These are phyloP conservation scores for Heteromurus nitidus DNA, from an alignment of 2,888 invertebrate species.

Conservation along the genomic window DNA sequence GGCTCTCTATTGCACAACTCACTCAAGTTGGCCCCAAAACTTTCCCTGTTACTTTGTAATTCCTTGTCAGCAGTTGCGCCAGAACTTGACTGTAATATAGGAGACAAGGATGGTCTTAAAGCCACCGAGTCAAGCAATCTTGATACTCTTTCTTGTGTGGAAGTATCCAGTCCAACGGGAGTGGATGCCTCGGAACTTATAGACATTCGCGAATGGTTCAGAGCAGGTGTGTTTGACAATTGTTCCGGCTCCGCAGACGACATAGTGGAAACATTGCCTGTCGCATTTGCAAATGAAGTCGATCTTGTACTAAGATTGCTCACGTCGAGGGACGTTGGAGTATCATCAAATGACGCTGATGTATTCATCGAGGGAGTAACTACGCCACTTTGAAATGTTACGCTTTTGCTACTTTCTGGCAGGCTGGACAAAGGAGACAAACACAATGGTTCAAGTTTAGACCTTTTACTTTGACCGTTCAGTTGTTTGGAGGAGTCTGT, in stretches of 20 bases:
- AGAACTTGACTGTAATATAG: background rate
- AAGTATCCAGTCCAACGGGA: constrained; percentile 16
- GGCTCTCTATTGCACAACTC: background rate
- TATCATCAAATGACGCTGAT: constrained; percentile 25
- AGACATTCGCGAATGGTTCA: too few relatives aligned
- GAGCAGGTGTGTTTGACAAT: too few relatives aligned
- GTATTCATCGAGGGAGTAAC: constrained; percentile 1
- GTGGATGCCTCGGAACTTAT: too few relatives aligned
- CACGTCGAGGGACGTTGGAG: background rate
- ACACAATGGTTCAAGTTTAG: background rate
- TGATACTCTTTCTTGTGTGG: constrained; percentile 40
- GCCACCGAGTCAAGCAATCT: constrained; percentile 30
- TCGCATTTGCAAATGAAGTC: too few relatives aligned
- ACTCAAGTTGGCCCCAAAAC: background rate
- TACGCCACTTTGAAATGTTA: background rate
- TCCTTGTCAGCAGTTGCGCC: background rate
- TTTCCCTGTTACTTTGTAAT: background rate
- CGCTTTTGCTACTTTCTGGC: background rate
- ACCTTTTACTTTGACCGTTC: background rate
- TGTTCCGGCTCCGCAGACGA: too few relatives aligned
- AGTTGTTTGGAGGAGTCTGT: background rate
- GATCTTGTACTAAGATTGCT: background rate
- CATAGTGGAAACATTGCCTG: too few relatives aligned
- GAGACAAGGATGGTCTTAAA: constrained; percentile 20
- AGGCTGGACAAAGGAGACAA: background rate